phyloP scores from a whole-genome alignment of 1,140 invertebrate species.

The Hestina assimilis region DNA sequence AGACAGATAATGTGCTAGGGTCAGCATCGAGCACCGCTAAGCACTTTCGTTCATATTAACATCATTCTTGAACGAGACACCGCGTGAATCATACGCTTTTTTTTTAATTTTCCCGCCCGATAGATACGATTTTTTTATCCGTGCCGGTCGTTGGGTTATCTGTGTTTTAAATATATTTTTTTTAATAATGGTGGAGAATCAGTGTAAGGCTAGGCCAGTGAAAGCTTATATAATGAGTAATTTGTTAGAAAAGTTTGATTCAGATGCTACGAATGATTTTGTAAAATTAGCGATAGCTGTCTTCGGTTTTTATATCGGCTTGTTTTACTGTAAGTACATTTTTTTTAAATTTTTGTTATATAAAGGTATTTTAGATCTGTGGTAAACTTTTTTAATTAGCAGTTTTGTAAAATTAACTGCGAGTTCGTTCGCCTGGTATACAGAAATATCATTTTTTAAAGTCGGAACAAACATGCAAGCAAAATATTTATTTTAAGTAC shows the following conservation, averaged over 20 bases:
- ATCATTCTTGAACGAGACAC: slow-evolving; percentile 39
- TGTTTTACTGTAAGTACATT: slow-evolving; percentile 63
- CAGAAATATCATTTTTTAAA: too few relatives aligned
- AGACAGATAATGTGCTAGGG: slow-evolving; percentile 40
- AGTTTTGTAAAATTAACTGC: too few relatives aligned
- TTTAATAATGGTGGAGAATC: slow-evolving; percentile 60
- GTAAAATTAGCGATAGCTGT: slow-evolving; percentile 57
- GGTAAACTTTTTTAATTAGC: neutral
- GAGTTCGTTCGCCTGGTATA: too few relatives aligned
- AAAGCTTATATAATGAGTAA: slow-evolving; percentile 73
- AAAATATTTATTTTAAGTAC: too few relatives aligned
- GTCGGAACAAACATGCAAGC: too few relatives aligned
- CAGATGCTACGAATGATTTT: slow-evolving; percentile 58
- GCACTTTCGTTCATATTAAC: slow-evolving; percentile 39
- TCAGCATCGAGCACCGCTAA: slow-evolving; percentile 29
- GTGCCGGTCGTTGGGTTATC: slow-evolving; percentile 58
- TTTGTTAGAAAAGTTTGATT: slow-evolving; percentile 62
- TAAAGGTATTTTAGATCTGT: neutral
- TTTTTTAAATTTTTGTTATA: slow-evolving; percentile 2
- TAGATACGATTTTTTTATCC: slow-evolving; percentile 34
- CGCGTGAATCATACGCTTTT: slow-evolving; percentile 36
- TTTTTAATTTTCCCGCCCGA: slow-evolving; percentile 11
- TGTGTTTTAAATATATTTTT: slow-evolving; percentile 37
- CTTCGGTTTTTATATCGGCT: slow-evolving; percentile 60
- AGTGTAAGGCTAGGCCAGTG: slow-evolving; percentile 59